Evolutionary conservation across 1,140 invertebrate genomes (phyloP), one percentile per base, ranked within the genome.

Genomic region (Leguminivora glycinivorella): DNA sequence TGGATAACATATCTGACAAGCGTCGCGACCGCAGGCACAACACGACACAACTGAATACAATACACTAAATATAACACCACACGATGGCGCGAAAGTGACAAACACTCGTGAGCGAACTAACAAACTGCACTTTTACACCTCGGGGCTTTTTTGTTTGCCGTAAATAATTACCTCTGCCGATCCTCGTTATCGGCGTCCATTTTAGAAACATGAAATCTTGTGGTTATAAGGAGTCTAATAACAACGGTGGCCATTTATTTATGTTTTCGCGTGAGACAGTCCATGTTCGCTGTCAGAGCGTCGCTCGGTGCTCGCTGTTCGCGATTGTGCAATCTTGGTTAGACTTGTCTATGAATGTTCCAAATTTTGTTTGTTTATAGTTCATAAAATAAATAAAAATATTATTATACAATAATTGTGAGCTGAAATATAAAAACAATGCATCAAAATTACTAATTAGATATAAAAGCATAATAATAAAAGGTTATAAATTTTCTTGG

Each of bases 221-320:
- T 74, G 79, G 85, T 82, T 83, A 91, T 80, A 82, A 89, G 83
- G 77, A 89, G 85, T 83, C 85, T 89, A 89, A 89, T 74, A 83
- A 83, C 75, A 88, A 89, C 86, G 87, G 89, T 91, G 89, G 83
- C 87, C 87, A 91, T 89, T 91, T 91, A 89, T 89, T 89, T 89
- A 85, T 77, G 84, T 89, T 91, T 91, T 89, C 63, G 72, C 72
- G 72, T 80, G 83, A 85, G 80, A 89, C 79, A 83, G 84, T 87
- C 82, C 78, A 81, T 76, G 80, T 83, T 88, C 81, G 84, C 83
- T 86, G 85, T 86, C 83, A 87, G 80, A 76, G 68, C 34, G 63
- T 70, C 56, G 73, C 73, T 77, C 76, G 73, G 58, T 68, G 83
- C 77, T 83, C 83, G 83, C 60, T 69, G 74, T 72, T 70, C 71